A percentile compares a stretch with the other conserved stretches of the same genome.
These are phyloP conservation scores for Macrotis lagotis DNA, from an alignment of 2,113 vertebrate genomes.

Conservation along the genomic window DNA sequence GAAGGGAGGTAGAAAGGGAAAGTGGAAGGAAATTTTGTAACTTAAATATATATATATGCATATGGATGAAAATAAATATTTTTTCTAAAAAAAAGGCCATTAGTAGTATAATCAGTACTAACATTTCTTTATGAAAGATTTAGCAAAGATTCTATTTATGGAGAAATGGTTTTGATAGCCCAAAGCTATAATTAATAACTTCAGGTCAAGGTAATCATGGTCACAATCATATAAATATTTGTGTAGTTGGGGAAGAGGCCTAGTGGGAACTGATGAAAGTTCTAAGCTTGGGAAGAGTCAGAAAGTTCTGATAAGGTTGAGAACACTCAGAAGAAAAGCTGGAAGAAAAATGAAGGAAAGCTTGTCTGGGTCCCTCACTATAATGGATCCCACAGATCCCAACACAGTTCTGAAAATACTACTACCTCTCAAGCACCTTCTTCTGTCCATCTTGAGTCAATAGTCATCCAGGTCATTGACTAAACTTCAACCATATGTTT, in stretches of 20 bases:
- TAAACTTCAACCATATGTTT: background rate
- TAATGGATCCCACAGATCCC: background rate
- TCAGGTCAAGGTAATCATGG: background rate
- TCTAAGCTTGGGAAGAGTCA: too few relatives aligned
- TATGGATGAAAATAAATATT: too few relatives aligned
- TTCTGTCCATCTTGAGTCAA: background rate
- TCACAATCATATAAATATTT: background rate
- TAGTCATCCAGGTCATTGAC: background rate
- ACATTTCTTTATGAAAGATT: background rate
- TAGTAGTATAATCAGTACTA: too few relatives aligned
- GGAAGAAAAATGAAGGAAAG: background rate
- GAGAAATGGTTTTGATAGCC: background rate
- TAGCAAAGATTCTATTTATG: background rate
- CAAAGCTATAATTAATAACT: background rate
- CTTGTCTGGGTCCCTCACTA: background rate
- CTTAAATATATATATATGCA: too few relatives aligned
- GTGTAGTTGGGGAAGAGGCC: too few relatives aligned
- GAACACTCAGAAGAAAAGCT: too few relatives aligned
- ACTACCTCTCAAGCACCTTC: background rate
- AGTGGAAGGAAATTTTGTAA: too few relatives aligned
- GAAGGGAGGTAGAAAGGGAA: too few relatives aligned
- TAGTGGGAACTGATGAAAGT: background rate
- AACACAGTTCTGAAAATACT: background rate
- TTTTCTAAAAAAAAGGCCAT: too few relatives aligned
- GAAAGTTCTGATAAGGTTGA: too few relatives aligned